Base-by-base conservation (phyloP, 1,140 invertebrate genomes). In the Odontomachus brunneus region DNA sequence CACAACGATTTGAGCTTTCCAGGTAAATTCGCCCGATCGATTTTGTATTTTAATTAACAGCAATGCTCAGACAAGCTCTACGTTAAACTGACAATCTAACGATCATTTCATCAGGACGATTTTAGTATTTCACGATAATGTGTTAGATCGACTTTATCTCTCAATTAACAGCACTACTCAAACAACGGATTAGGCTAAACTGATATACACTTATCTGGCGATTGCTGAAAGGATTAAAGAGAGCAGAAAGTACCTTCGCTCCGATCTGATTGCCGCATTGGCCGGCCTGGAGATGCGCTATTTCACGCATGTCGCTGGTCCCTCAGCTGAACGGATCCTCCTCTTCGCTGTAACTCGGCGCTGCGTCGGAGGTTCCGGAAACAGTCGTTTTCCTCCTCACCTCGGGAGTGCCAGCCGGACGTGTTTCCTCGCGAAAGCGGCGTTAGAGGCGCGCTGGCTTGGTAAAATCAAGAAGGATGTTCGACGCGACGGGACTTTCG, bases 211-310 rank as follows among this genome's bases (percentile, higher is more conserved):
- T 33, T 33, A 33, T 33, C 29, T 33, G 5, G 29, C 5, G 29
- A 33, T n/a, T 33, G 11, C 29, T 1, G 12, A 3, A 12, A n/a
- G 14, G 19, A 63, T 60, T 51, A 75, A 12, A 3, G 15, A 11
- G 29, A 17, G 7, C 22, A 22, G 24, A 38, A 63, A 15, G n/a
- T 95, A 98, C 97, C 96, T 98, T 98, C 49, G 97, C 97, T 86
- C 98, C 98, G 88, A 98, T 98, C 94, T 98, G 98, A 94, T 99
- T 99, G 80, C 98, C 98, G 92, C 98, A 99, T 92, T 98, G 98
- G 57, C 98, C 98, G 60, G 97, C 97, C 94, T 99, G 98, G 26
- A 99, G 95, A 93, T 98, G 98, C 59, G 98, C 97, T 84, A 99
- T 98, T 96, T 99, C 98, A 92, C 98, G 96, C 98, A 98, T 99